Conservation (phyloP, 2,888 invertebrate genomes). For the Scaptomyza polygonia region DNA sequence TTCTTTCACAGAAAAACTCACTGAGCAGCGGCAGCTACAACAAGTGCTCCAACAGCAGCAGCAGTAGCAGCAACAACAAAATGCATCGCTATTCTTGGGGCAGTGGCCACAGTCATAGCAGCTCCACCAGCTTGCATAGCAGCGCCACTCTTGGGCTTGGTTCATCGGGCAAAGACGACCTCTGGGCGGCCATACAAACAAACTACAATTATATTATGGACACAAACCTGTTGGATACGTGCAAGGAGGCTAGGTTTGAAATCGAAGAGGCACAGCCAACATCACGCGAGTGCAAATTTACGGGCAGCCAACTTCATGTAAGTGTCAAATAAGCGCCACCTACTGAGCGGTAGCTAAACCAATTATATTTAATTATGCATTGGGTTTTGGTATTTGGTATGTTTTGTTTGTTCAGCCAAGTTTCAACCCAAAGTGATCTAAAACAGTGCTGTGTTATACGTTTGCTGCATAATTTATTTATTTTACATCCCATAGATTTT, state of each 20-base stretch:
- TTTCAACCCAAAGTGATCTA: background rate
- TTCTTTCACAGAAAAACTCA: constrained; percentile 72
- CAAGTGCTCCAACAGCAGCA: constrained; percentile 41
- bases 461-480: no score
- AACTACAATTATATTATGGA: constrained; percentile 98
- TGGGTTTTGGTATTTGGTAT: background rate
- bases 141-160: constrained; percentile 82
- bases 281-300: constrained; percentile 50
- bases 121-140: constrained; percentile 85
- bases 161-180: constrained; percentile 89
- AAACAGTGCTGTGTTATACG: background rate
- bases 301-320: constrained; percentile 51
- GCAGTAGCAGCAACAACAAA: constrained; percentile 60
- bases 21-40: constrained; percentile 45
- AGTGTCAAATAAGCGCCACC: constrained; percentile 29
- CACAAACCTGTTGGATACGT: constrained; percentile 95
- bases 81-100: constrained; percentile 91
- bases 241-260: constrained; percentile 87
- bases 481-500: constrained; percentile 63
- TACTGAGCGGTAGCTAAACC: background rate
- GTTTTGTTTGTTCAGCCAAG: background rate
- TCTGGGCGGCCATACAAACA: constrained; percentile 95
- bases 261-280: constrained; percentile 74
- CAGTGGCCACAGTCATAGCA: constrained; percentile 88
- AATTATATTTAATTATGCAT: background rate